phyloP scores from a whole-genome alignment of 2,797 vertebrate species.

The Sebastes trivittatus region DNA sequence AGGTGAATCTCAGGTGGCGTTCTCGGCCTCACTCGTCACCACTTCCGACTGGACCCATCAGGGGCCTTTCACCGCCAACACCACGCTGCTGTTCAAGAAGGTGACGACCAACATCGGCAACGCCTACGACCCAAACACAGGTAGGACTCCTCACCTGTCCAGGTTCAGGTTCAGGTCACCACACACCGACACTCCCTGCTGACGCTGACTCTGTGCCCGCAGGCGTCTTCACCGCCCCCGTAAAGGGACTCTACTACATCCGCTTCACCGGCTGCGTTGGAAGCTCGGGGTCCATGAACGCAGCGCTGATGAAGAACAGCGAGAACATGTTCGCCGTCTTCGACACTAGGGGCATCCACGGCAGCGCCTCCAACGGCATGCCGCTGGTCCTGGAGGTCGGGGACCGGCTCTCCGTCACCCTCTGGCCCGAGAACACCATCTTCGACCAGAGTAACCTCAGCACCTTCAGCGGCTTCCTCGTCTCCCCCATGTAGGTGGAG shows the following conservation, averaged over 20 bases:
- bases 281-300: background rate
- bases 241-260: slow-evolving; percentile 26
- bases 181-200: background rate
- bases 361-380: slow-evolving; percentile 22
- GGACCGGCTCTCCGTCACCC: slow-evolving; percentile 1
- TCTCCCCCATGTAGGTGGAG: slow-evolving; percentile 6
- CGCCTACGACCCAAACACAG: slow-evolving; percentile 1
- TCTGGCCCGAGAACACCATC: background rate
- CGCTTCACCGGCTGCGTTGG: background rate
- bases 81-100: background rate
- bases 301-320: background rate
- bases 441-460: slow-evolving; percentile 29
- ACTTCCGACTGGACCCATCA: rapidly evolving
- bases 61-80: rapidly evolving
- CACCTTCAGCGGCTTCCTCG: slow-evolving; percentile 49
- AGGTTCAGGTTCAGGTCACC: too few species aligned
- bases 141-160: background rate
- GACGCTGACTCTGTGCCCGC: background rate
- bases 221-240: slow-evolving; percentile 22
- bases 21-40: background rate
- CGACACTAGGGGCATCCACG: background rate
- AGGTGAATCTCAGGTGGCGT: slow-evolving; percentile 24
- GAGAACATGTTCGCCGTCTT: background rate
- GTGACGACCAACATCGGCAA: slow-evolving; percentile 34
- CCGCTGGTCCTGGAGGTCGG: slow-evolving; percentile 25